Evolutionary conservation across 2,797 vertebrate genomes (phyloP), one percentile per base, ranked within the genome.

Genomic region (Echeneis naucrates): DNA sequence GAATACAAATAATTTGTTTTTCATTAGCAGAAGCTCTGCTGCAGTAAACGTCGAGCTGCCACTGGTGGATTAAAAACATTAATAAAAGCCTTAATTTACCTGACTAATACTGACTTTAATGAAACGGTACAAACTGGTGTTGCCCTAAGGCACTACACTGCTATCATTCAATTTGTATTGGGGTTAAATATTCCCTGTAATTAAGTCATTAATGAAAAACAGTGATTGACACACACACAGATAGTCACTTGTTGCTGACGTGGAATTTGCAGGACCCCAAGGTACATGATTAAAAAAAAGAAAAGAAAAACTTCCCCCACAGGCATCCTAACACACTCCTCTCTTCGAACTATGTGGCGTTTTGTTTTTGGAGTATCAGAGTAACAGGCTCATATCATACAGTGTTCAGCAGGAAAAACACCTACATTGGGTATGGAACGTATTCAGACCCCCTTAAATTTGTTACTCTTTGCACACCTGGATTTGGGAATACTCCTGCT

Each of bases 401-500:
- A 63, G 40, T 37, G 44, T 48, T 81, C 70, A 73, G 62, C 52
- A 69, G 60, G 57, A 21, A 52, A 56, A 61, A 78, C 10, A 51
- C 56, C 73, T 57, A n/a, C n/a, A n/a, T n/a, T n/a, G n/a, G n/a
- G n/a, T n/a, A n/a, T n/a, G n/a, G n/a, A n/a, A n/a, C n/a, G n/a
- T n/a, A n/a, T n/a, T n/a, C n/a, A n/a, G n/a, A n/a, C n/a, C n/a
- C n/a, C n/a, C n/a, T n/a, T n/a, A n/a, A n/a, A n/a, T n/a, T n/a
- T n/a, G n/a, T n/a, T n/a, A n/a, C n/a, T n/a, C n/a, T n/a, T n/a
- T n/a, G n/a, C n/a, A n/a, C n/a, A n/a, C n/a, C n/a, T n/a, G n/a
- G n/a, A n/a, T n/a, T n/a, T n/a, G n/a, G n/a, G n/a, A n/a, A n/a
- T n/a, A n/a, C n/a, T n/a, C n/a, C n/a, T n/a, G n/a, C n/a, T n/a